Conservation (phyloP, 2,113 vertebrate genomes). For the Piprites chloris region DNA sequence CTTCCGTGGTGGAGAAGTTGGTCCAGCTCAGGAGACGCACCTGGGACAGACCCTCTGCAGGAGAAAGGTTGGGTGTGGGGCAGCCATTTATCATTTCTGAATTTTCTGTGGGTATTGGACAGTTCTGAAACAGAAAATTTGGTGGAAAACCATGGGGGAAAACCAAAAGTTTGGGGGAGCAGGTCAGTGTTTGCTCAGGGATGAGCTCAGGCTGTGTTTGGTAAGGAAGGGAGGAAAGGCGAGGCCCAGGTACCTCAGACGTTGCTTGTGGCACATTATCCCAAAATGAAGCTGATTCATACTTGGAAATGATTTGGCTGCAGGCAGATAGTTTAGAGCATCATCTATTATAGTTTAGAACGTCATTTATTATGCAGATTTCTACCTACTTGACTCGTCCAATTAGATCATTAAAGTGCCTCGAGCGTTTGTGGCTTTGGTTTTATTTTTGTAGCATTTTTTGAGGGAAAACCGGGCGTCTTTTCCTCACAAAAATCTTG, state of each 20-base stretch:
- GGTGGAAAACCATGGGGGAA: background rate
- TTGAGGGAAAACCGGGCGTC: background rate
- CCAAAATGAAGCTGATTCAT: background rate
- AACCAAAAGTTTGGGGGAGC: background rate
- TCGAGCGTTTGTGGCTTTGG: background rate
- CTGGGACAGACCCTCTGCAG: background rate
- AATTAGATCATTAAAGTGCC: background rate
- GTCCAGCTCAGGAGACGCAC: rapidly evolving
- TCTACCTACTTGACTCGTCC: background rate
- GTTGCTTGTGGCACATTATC: background rate
- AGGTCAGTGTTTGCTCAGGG: background rate
- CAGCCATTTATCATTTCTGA: no score
- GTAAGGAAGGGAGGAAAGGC: background rate
- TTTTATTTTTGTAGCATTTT: background rate
- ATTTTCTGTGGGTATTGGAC: background rate
- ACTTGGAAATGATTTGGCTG: conserved; percentile 8
- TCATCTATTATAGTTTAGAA: background rate
- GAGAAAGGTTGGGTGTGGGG: background rate
- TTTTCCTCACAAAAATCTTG: background rate
- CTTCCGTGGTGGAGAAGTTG: background rate
- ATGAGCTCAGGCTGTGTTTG: background rate
- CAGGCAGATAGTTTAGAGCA: conserved; percentile 19
- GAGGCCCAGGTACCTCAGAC: background rate
- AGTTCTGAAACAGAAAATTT: background rate
- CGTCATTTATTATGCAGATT: conserved; percentile 12